phyloP scores from a whole-genome alignment of 1,140 invertebrate genomes.

The Drosophila sucinea region DNA sequence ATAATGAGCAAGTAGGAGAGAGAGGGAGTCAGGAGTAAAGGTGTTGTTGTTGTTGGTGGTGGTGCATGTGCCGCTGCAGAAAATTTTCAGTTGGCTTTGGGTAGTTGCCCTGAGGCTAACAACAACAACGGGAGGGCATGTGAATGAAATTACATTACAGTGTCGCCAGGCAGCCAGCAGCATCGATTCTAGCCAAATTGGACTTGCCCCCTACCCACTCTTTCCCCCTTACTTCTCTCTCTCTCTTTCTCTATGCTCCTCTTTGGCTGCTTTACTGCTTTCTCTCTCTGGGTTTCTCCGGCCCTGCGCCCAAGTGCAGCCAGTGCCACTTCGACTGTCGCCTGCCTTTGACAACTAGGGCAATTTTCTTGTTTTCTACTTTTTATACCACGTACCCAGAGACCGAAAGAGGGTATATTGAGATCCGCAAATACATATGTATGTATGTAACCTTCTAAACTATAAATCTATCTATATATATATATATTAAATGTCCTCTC shows the following conservation, averaged over 20 bases:
- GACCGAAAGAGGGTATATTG: background rate
- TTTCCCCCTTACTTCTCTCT: background rate
- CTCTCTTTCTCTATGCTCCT: background rate
- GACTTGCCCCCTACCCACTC: slow-evolving; percentile 25
- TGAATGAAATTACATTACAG: slow-evolving; percentile 43
- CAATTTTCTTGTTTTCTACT: slow-evolving; percentile 22
- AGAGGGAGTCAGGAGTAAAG: background rate
- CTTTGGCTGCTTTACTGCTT: background rate
- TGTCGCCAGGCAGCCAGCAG: slow-evolving; percentile 45
- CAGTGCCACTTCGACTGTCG: slow-evolving; percentile 26
- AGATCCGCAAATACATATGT: background rate
- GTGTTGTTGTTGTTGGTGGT: slow-evolving; percentile 19
- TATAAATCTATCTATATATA: background rate
- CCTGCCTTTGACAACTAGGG: slow-evolving; percentile 50
- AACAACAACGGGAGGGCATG: slow-evolving; percentile 11
- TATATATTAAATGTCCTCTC: too few relatives aligned
- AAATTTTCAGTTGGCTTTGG: slow-evolving; percentile 8
- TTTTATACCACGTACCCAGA: background rate
- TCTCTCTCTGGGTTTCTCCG: slow-evolving; percentile 19
- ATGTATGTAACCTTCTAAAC: background rate
- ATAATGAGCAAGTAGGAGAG: slow-evolving; percentile 21
- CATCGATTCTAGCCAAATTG: slow-evolving; percentile 60
- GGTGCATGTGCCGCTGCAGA: slow-evolving; percentile 8
- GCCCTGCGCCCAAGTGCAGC: slow-evolving; percentile 42
- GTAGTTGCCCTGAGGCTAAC: background rate